Evolutionary conservation across 2,113 vertebrate genomes (phyloP).

Genomic region (Rhinogobius similis): DNA sequence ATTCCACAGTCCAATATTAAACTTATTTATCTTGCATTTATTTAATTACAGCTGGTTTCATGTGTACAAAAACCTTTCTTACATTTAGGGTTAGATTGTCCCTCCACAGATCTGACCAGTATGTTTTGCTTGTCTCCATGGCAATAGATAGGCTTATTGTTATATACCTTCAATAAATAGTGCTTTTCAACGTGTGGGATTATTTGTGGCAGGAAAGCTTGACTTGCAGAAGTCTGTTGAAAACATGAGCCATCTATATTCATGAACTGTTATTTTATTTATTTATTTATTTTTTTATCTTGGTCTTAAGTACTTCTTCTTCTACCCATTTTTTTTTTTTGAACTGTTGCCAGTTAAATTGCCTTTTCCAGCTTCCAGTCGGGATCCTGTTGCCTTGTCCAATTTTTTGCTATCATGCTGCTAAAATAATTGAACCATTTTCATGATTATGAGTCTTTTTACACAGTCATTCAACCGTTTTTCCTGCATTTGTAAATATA

Average conservation of each 20-base stretch:
- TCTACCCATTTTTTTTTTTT: not conserved
- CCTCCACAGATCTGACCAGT: too few species aligned
- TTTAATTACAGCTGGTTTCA: too few species aligned
- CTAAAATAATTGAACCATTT: constrained; percentile 1
- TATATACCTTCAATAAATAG: too few species aligned
- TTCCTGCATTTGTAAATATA: not conserved
- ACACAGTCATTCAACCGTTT: not conserved
- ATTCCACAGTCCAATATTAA: too few species aligned
- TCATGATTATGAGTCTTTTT: not conserved
- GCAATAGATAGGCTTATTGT: too few species aligned
- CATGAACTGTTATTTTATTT: not conserved
- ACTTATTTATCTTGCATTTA: too few species aligned
- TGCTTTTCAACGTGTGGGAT: too few species aligned
- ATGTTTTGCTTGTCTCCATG: too few species aligned
- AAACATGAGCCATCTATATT: not conserved
- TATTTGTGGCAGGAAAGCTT: too few species aligned
- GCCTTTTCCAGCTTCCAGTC: not conserved
- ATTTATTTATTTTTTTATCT: too few species aligned
- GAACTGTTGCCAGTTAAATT: not conserved
- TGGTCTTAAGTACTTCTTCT: not conserved
- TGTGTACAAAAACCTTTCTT: too few species aligned
- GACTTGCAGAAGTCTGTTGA: not conserved
- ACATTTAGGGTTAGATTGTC: too few species aligned
- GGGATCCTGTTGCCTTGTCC: not conserved
- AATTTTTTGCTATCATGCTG: not conserved